Base-by-base conservation (phyloP, 2,113 vertebrate genomes). In the Cygnus atratus region DNA sequence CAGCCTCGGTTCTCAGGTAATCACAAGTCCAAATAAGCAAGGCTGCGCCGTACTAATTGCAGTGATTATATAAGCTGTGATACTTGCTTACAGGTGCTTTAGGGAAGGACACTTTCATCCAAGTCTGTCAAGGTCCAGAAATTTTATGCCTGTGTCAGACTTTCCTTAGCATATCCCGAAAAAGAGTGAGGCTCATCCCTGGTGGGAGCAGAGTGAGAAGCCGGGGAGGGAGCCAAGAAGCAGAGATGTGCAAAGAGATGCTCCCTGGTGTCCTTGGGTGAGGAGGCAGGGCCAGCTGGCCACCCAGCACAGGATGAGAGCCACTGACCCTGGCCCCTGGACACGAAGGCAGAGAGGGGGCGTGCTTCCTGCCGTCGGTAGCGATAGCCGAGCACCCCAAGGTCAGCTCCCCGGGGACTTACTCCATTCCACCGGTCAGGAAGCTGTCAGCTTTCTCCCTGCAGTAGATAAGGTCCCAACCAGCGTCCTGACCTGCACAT, bases 1-100 rank as follows among this genome's bases (percentile, higher is more conserved):
- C 84, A 96, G 41, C 75, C 59, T 66, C 81, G 41, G 31, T 89
- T 93, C 80, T 81, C 54, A 66, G 90, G 84, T 92, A 84, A 68
- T 92, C 93, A 78, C 75, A 80, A 93, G 62, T 76, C 88, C 77
- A 46, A 78, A 78, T 41, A 84, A 84, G 76, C 70, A 59, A 70
- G 68, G 46, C 61, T 84, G 76, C 68, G 46, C 37, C 63, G 46
- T 61, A 48, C 44, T 91, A 68, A 92, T 82, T 78, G 90, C 78
- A 93, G 54, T 37, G 0, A n/a, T 95, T 90, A 37, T 26, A 31
- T 88, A 84, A 94, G 41, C 68, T 65, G 22, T 14, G 73, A n/a
- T 65, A 15, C 31, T 81, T 11, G 35, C 61, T 74, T 46, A 54
- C 75, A 67, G 68, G 35, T 81, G 43, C 54, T 93, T 90, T 72